Conservation (phyloP, 2,888 invertebrate species). For the Cotesia congregata region DNA sequence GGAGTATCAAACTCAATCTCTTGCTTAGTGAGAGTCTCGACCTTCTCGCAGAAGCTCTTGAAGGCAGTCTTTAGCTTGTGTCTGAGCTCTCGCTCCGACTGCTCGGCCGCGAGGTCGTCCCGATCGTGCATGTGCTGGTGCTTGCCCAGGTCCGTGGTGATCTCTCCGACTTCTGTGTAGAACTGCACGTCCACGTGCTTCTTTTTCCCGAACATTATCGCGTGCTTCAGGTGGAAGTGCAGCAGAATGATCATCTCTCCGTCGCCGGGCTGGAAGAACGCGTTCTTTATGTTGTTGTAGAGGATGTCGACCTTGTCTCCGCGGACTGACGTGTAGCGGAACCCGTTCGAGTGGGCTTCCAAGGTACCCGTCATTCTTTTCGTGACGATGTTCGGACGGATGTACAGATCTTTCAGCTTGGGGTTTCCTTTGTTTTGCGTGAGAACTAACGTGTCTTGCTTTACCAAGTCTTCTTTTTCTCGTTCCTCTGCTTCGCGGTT, state of each 20-base stretch:
- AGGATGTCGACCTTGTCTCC: slow-evolving; percentile 99
- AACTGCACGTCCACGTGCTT: slow-evolving; percentile 99
- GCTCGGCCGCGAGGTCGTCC: slow-evolving; percentile 98
- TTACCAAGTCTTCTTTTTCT: slow-evolving; percentile 98
- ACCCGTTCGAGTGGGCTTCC: slow-evolving; percentile 97
- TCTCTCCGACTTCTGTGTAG: slow-evolving; percentile 99
- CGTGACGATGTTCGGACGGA: slow-evolving; percentile 98
- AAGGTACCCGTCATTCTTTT: slow-evolving; percentile 91
- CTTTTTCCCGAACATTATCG: slow-evolving; percentile 99
- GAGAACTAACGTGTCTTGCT: slow-evolving; percentile 95
- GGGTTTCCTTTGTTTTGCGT: slow-evolving; percentile 98
- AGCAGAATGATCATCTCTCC: slow-evolving; percentile 99
- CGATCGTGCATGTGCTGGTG: slow-evolving; percentile 99
- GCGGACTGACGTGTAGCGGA: slow-evolving; percentile 97
- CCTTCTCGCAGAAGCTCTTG: slow-evolving; percentile 98
- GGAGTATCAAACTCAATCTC: slow-evolving; percentile 99
- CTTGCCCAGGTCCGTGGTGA: slow-evolving; percentile 98
- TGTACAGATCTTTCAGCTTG: slow-evolving; percentile 96
- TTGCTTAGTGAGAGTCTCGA: slow-evolving; percentile 94
- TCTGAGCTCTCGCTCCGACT: slow-evolving; percentile 95
- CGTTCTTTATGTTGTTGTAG: slow-evolving; percentile 99
- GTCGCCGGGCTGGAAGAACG: slow-evolving; percentile 99
- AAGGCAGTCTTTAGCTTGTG: slow-evolving; percentile 98
- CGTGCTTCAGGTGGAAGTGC: slow-evolving; percentile 98
- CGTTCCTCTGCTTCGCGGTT: slow-evolving; percentile 98